These are phyloP conservation scores for Formica selysi DNA, from an alignment of 1,140 invertebrate species.

Conservation along the genomic window DNA sequence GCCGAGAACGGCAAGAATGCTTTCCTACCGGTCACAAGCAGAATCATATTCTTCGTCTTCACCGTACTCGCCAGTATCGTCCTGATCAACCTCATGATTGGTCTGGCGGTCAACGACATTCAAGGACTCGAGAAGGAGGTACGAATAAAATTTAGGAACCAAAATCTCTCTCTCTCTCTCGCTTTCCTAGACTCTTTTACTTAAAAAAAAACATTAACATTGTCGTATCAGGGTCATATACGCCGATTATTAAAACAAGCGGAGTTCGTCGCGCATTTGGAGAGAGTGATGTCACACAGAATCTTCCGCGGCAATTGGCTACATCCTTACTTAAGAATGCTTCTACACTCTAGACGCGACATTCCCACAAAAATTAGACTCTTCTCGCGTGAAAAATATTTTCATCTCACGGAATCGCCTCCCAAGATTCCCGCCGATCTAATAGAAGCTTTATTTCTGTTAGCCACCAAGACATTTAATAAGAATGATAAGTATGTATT, in stretches of 20 bases:
- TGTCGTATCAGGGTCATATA: constrained; percentile 77
- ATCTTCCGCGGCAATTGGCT: constrained; percentile 70
- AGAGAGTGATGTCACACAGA: constrained; percentile 74
- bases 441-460: constrained; percentile 53
- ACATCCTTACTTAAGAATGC: constrained; percentile 56
- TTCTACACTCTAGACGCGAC: constrained; percentile 57
- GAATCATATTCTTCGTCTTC: constrained; percentile 88
- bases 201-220: constrained; percentile 22
- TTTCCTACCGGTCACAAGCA: constrained; percentile 79
- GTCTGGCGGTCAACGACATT: constrained; percentile 89
- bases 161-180: background rate
- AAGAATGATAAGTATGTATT: constrained; percentile 41
- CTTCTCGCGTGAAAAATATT: constrained; percentile 58
- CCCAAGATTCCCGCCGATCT: constrained; percentile 25
- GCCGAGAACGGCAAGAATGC: constrained; percentile 18
- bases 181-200: background rate
- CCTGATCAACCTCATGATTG: constrained; percentile 86
- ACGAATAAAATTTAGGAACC: constrained; percentile 53
- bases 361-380: constrained; percentile 71
- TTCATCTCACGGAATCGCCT: constrained; percentile 45
- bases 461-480: constrained; percentile 36
- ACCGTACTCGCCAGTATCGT: constrained; percentile 89
- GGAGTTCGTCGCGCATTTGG: constrained; percentile 83
- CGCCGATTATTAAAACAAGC: constrained; percentile 83
- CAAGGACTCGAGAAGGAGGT: constrained; percentile 86